Conservation (phyloP, 2,888 invertebrate species). For the Orchestes rusci region DNA sequence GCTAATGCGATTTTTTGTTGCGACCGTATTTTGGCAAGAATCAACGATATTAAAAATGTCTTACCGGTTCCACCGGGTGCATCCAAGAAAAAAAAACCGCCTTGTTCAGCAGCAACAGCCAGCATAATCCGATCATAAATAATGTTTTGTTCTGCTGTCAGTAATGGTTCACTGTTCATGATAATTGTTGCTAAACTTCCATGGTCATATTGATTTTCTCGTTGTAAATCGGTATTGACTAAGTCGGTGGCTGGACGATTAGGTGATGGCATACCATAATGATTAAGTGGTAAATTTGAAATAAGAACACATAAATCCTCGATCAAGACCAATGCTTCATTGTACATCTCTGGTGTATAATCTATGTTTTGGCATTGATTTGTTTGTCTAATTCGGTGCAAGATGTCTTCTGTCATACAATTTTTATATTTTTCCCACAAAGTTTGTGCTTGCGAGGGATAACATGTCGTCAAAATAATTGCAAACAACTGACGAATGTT, state of each 20-base stretch:
- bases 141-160: conserved; percentile 8
- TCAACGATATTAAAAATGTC: conserved; percentile 13
- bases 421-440: conserved; percentile 30
- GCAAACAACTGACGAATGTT: conserved; percentile 27
- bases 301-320: not conserved
- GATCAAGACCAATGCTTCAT: not conserved
- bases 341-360: not conserved
- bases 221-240: not conserved
- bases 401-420: conserved; percentile 25
- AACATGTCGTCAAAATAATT: conserved; percentile 27
- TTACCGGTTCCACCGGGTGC: conserved; percentile 20
- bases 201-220: not conserved
- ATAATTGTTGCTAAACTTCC: not conserved
- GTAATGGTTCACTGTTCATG: not conserved
- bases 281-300: not conserved
- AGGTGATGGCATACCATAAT: conserved; percentile 1
- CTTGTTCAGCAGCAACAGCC: not conserved
- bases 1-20: conserved; percentile 1
- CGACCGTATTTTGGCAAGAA: not conserved
- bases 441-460: conserved; percentile 25
- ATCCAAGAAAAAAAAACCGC: conserved; percentile 13
- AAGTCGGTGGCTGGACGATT: not conserved
- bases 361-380: too few species aligned
- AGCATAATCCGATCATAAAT: conserved; percentile 4
- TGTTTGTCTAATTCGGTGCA: not conserved